A percentile compares a stretch with the other conserved stretches of the same genome.
phyloP scores from a whole-genome alignment of 2,113 vertebrate genomes.

The Aplodontia rufa region DNA sequence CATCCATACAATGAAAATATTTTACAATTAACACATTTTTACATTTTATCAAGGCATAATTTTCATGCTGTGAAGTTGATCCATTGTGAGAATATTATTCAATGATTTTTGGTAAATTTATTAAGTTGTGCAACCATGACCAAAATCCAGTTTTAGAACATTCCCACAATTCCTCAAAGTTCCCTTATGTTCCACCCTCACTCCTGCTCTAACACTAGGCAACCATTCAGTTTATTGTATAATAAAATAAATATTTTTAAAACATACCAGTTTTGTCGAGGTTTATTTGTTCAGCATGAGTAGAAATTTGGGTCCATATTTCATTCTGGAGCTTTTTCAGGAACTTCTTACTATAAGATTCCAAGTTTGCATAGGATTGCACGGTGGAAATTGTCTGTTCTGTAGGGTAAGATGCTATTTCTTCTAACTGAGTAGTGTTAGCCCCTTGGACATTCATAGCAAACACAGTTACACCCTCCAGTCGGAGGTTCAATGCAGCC shows the following conservation, averaged over 20 bases:
- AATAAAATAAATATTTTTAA: not conserved
- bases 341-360: not conserved
- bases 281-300: conserved; percentile 20
- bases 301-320: conserved; percentile 56
- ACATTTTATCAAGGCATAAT: not conserved
- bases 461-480: conserved; percentile 60
- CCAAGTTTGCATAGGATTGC: conserved; percentile 61
- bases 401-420: conserved; percentile 72
- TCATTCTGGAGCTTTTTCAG: conserved; percentile 76
- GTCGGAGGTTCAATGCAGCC: conserved; percentile 44
- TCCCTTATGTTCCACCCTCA: not conserved
- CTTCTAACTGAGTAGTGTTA: conserved; percentile 65
- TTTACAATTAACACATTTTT: not conserved
- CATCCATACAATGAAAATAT: not conserved
- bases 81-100: not conserved
- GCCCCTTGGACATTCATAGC: conserved; percentile 62
- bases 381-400: conserved; percentile 15
- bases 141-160: not conserved
- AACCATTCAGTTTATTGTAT: not conserved
- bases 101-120: not conserved
- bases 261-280: conserved; percentile 75
- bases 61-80: not conserved
- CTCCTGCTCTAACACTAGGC: not conserved
- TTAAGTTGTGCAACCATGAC: not conserved
- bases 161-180: not conserved